Evolutionary conservation across 2,113 vertebrate genomes (phyloP), one percentile per base, ranked within the genome.

Genomic region (Jaculus jaculus): DNA sequence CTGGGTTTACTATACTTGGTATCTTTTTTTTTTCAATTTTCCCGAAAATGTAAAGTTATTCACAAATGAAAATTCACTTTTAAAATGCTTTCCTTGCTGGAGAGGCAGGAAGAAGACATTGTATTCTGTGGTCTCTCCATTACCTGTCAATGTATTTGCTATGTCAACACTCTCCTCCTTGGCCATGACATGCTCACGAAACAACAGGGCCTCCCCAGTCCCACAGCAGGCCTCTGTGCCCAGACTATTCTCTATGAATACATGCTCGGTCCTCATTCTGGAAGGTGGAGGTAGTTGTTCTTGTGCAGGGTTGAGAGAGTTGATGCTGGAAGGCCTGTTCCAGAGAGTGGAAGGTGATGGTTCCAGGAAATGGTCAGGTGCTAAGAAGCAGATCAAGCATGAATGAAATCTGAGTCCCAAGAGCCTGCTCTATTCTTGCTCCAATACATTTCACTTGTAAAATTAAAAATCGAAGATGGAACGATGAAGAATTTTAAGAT

Each of bases 1-100:
- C 58, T 39, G 12, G 13, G 7, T 63, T 47, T 47, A 47, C 63
- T 65, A 5, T 32, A 9, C 30, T 30, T 71, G 34, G 84, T 3
- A 7, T 34, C 28, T 83, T 21, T 68, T 9, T 75, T 71, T 16
- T 42, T 15, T 69, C 10, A 73, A 18, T 66, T 89, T 91, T 92
- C 63, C 37, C 63, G 18, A 7, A 85, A 34, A 78, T 68, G n/a
- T 80, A 73, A 87, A 92, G 73, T 11, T 60, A 47, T 68, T 93
- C 39, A 58, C 20, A 26, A 89, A 69, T 42, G 61, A 86, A 73
- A 2, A 15, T 42, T 85, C 32, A 73, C 58, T 88, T 91, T 61
- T 61, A 72, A 85, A 75, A 71, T 78, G 15, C 2, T 32, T 18
- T 28, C 13, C 5, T 93, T 66, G 47, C 39, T 95, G 9, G 42